phyloP scores from a whole-genome alignment of 2,797 vertebrate genomes.

The Pseudochirops corinnae region DNA sequence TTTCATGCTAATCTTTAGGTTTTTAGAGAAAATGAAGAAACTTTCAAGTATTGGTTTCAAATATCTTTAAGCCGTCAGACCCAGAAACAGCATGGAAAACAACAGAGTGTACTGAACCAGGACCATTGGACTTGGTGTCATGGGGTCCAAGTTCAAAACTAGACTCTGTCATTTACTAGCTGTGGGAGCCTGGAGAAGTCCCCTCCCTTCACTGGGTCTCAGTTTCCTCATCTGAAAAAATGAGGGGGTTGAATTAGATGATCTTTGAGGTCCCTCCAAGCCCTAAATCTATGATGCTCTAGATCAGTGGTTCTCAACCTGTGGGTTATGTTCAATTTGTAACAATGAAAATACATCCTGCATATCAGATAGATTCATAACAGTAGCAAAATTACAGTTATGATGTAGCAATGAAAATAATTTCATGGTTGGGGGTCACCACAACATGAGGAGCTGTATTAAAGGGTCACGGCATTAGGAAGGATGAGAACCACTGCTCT shows the following conservation, averaged over 20 bases:
- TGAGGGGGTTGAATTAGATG: neutral
- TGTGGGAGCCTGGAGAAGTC: neutral
- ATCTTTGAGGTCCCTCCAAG: neutral
- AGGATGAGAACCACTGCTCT: neutral
- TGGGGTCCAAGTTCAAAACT: neutral
- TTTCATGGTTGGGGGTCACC: no score
- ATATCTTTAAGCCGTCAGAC: conserved; percentile 18
- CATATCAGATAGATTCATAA: no score
- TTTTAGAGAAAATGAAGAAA: conserved; percentile 63
- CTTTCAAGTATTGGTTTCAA: neutral
- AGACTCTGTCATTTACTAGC: neutral
- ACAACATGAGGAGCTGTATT: no score
- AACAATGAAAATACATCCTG: no score
- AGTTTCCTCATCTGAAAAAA: neutral
- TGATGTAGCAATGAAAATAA: no score
- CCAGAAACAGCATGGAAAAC: neutral
- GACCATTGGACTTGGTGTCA: neutral
- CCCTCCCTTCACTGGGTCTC: neutral
- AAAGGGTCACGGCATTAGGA: no score
- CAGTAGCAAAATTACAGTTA: no score
- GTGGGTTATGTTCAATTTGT: no score
- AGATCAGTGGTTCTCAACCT: neutral
- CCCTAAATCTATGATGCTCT: neutral
- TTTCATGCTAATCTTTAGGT: conserved; percentile 48
- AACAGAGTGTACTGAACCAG: neutral